A percentile compares a stretch with the other conserved stretches of the same genome.
These are phyloP conservation scores for Trilocha varians DNA, from an alignment of 2,888 invertebrate genomes.

Conservation along the genomic window DNA sequence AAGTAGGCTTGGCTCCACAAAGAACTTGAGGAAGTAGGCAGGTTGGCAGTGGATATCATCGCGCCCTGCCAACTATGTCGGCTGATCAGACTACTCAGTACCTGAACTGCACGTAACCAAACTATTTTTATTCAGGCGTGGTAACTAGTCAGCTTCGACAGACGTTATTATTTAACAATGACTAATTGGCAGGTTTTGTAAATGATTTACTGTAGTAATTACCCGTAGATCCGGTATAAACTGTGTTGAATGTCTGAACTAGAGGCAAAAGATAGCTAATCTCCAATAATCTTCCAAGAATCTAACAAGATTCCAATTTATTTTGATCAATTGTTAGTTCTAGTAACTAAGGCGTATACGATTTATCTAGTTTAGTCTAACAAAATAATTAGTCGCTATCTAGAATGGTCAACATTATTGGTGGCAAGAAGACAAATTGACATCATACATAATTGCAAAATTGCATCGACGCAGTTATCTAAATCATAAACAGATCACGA, in stretches of 20 bases:
- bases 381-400: neutral
- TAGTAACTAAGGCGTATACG: neutral
- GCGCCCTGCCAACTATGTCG: slow-evolving; percentile 51
- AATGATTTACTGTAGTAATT: too few relatives aligned
- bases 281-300: too few relatives aligned
- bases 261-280: too few relatives aligned
- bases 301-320: too few relatives aligned
- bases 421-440: neutral
- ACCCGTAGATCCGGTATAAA: too few relatives aligned
- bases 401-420: neutral
- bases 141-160: neutral
- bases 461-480: neutral
- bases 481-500: neutral
- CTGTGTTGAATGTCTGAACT: too few relatives aligned
- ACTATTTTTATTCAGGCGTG: neutral
- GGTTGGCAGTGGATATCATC: slow-evolving; percentile 34
- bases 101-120: neutral
- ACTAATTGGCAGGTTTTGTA: too few relatives aligned
- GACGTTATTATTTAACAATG: neutral
- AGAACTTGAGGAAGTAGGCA: slow-evolving; percentile 25
- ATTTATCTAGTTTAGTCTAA: neutral
- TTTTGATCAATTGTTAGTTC: too few relatives aligned
- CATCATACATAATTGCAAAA: neutral
- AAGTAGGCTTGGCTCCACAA: neutral
- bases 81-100: slow-evolving; percentile 24